phyloP scores from a whole-genome alignment of 2,888 invertebrate genomes.

The Nomada fucata region DNA sequence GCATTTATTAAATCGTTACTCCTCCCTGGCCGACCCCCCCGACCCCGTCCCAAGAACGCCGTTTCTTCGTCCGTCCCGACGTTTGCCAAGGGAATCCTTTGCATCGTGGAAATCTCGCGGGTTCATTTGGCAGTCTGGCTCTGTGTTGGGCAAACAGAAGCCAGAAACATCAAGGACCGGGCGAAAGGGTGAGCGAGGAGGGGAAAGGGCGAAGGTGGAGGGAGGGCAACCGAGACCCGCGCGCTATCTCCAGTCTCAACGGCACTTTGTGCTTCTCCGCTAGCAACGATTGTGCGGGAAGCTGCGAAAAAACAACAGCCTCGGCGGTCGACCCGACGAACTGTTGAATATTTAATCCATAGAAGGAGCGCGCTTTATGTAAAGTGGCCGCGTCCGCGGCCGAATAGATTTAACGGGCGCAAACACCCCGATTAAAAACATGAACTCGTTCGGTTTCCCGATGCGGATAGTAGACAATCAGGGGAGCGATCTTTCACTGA shows the following conservation, averaged over 20 bases:
- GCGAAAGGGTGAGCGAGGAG: background rate
- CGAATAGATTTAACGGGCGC: constrained; percentile 4
- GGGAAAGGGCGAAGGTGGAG: background rate
- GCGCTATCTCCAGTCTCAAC: constrained; percentile 41
- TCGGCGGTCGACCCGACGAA: constrained; percentile 37
- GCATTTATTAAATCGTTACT: constrained; percentile 44
- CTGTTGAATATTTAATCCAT: constrained; percentile 59
- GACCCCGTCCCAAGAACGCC: background rate
- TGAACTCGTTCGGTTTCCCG: background rate
- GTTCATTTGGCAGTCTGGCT: constrained; percentile 74
- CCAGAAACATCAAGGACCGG: constrained; percentile 43
- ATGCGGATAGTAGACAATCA: background rate
- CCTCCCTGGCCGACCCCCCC: background rate
- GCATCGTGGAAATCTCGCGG: constrained; percentile 68
- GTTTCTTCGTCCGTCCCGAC: constrained; percentile 41
- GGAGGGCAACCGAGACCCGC: background rate
- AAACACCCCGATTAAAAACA: background rate
- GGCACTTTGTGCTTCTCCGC: constrained; percentile 30
- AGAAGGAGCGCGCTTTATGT: background rate
- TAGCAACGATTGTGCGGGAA: constrained; percentile 35
- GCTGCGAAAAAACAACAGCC: constrained; percentile 41
- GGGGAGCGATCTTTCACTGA: too few species aligned
- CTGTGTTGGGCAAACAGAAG: constrained; percentile 64
- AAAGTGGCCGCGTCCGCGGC: constrained; percentile 6
- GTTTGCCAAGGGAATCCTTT: constrained; percentile 67